Conservation (phyloP, 2,113 vertebrate species). For the Mus pahari region DNA sequence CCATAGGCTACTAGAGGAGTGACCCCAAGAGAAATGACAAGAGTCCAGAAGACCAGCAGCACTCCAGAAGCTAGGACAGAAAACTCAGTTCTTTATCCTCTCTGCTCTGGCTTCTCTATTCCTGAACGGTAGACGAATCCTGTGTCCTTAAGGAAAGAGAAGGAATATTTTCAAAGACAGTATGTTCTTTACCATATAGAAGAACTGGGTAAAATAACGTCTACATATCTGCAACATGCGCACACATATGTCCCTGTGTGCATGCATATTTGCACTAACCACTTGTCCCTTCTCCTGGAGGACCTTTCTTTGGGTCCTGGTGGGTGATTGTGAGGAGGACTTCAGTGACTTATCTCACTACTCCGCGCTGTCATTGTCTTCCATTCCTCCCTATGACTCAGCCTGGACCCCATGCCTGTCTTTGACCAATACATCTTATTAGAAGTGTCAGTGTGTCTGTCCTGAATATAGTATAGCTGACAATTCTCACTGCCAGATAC, state of each 20-base stretch:
- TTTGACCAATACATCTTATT: background rate
- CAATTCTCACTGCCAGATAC: background rate
- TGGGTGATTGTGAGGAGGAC: background rate
- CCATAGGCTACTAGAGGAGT: background rate
- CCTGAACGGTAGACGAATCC: background rate
- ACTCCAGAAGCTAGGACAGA: background rate
- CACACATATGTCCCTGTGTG: accelerated
- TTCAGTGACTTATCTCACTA: background rate
- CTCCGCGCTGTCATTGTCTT: background rate
- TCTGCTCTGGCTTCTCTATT: background rate
- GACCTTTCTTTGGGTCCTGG: background rate
- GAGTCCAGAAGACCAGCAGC: background rate
- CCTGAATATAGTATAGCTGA: background rate
- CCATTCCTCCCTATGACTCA: background rate
- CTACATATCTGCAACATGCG: background rate
- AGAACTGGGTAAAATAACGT: background rate
- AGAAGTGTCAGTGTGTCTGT: accelerated
- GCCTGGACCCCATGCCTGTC: background rate
- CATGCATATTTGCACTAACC: background rate
- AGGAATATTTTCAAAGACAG: background rate
- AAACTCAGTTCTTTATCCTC: background rate
- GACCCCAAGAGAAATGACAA: background rate
- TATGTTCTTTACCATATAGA: background rate
- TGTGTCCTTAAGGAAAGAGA: background rate
- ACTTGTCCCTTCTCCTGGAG: background rate